These are phyloP conservation scores for Deroptyus accipitrinus DNA, from an alignment of 2,113 vertebrate species.

Conservation along the genomic window DNA sequence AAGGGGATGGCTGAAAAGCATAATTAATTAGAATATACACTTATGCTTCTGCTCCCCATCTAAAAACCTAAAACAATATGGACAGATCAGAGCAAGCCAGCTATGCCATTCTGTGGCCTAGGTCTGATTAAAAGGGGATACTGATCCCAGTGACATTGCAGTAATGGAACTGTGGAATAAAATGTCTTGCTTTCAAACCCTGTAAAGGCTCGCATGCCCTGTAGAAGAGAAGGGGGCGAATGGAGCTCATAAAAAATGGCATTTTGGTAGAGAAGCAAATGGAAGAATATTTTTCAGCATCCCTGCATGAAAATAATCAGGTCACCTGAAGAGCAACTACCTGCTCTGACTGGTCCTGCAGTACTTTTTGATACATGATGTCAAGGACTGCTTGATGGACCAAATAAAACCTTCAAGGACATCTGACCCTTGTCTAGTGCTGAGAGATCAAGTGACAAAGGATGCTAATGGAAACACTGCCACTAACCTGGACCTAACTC, in stretches of 20 bases:
- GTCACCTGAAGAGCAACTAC: background rate
- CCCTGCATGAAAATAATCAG: background rate
- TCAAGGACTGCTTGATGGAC: background rate
- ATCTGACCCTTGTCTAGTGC: background rate
- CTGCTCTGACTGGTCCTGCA: background rate
- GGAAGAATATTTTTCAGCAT: background rate
- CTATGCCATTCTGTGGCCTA: background rate
- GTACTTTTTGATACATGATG: background rate
- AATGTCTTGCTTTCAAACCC: background rate
- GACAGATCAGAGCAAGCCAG: background rate
- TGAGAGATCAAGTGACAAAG: background rate
- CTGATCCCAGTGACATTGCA: background rate
- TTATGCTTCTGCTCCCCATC: background rate
- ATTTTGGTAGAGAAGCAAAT: background rate
- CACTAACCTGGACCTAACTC: background rate
- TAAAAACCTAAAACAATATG: background rate
- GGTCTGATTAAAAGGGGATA: background rate
- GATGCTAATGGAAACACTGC: background rate
- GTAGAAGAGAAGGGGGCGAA: background rate
- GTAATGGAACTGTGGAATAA: background rate
- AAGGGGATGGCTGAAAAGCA: background rate
- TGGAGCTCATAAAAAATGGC: background rate
- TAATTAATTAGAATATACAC: background rate
- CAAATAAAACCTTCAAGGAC: background rate
- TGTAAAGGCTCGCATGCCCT: background rate